These are phyloP conservation scores for Pomatostomus ruficeps DNA, from an alignment of 2,113 vertebrate genomes.

Conservation along the genomic window DNA sequence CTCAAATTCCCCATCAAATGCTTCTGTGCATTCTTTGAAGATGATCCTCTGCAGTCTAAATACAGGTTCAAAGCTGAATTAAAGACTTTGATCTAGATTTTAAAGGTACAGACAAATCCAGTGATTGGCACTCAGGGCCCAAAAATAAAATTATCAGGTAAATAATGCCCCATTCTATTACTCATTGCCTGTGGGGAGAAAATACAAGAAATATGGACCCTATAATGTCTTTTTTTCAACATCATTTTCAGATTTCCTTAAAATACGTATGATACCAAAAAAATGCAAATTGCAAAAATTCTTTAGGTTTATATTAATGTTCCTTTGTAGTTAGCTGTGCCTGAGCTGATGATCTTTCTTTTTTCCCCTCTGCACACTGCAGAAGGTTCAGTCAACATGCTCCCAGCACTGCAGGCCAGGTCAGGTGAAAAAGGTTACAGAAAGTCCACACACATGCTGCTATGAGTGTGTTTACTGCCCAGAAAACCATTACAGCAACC, in stretches of 20 bases:
- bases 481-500: constrained; percentile 82
- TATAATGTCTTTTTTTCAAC: not conserved
- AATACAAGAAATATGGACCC: not conserved
- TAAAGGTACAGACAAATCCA: not conserved
- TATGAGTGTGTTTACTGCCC: constrained; percentile 84
- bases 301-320: not conserved
- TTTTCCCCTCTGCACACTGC: not conserved
- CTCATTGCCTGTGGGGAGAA: not conserved
- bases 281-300: not conserved
- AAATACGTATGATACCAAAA: not conserved
- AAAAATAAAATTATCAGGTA: not conserved
- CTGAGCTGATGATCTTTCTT: not conserved
- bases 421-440: constrained; percentile 82
- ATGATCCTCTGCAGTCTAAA: not conserved
- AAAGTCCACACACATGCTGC: constrained; percentile 84
- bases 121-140: not conserved
- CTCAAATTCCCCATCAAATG: not conserved
- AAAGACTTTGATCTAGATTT: not conserved
- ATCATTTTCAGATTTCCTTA: not conserved
- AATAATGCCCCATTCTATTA: not conserved
- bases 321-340: not conserved
- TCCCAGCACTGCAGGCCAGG: constrained; percentile 81
- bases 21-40: not conserved
- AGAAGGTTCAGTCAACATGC: constrained; percentile 81
- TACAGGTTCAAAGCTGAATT: not conserved